A percentile compares a stretch with the other conserved stretches of the same genome.
These are phyloP conservation scores for Adelosebastes latens DNA, from an alignment of 2,797 vertebrate species.

Conservation along the genomic window DNA sequence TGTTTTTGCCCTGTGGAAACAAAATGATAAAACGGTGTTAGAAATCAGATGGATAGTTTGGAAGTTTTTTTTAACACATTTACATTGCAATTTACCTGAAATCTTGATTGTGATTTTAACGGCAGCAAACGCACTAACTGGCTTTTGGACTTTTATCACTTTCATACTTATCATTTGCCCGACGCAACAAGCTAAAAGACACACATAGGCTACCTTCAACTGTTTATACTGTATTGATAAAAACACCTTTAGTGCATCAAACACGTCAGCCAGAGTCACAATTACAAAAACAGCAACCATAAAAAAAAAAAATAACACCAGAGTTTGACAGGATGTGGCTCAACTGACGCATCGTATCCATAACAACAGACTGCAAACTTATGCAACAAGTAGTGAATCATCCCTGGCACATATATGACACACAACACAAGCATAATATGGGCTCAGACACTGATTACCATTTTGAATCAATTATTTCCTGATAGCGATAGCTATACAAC, in stretches of 20 bases:
- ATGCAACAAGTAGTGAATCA: slow-evolving; percentile 17
- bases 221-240: background rate
- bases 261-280: background rate
- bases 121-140: background rate
- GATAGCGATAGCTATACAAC: background rate
- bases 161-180: background rate
- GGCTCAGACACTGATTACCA: background rate
- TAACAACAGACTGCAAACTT: background rate
- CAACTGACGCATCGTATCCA: background rate
- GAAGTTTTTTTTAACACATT: background rate
- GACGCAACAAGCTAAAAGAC: background rate
- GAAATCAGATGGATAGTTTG: background rate
- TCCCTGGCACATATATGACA: background rate
- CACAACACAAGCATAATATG: background rate
- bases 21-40: background rate
- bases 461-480: background rate
- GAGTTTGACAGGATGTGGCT: slow-evolving; percentile 1
- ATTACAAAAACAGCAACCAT: background rate
- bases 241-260: background rate
- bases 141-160: background rate
- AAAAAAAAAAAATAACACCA: background rate
- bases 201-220: too few species aligned
- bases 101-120: background rate
- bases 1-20: slow-evolving; percentile 91
- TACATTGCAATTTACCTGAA: background rate